Evolutionary conservation across 2,797 vertebrate species (phyloP).

Genomic region (Muscicapa comitata): DNA sequence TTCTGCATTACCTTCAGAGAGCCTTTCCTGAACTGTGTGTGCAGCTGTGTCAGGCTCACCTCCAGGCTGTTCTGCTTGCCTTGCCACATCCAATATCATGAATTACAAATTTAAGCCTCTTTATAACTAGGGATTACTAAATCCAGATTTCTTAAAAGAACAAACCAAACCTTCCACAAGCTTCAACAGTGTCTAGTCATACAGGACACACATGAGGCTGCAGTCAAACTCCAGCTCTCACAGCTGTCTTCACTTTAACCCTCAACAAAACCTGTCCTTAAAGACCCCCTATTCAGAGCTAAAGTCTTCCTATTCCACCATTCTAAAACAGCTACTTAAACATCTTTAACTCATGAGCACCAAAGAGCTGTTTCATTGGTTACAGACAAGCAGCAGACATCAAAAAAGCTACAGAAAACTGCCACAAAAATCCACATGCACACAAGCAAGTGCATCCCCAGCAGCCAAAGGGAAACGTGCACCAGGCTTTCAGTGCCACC

Average conservation of each 20-base stretch:
- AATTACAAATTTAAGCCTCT: not conserved
- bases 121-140: not conserved
- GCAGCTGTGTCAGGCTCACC: not conserved
- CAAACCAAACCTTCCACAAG: not conserved
- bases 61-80: not conserved
- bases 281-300: not conserved
- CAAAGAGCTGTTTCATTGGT: not conserved
- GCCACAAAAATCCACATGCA: not conserved
- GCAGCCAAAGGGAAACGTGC: not conserved
- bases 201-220: not conserved
- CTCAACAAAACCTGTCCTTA: not conserved
- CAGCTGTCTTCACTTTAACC: not conserved
- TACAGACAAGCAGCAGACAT: not conserved
- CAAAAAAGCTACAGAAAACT: not conserved
- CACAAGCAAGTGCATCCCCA: not conserved
- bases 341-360: not conserved
- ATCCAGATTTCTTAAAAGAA: not conserved
- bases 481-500: not conserved
- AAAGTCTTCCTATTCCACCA: not conserved
- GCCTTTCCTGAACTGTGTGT: rapidly evolving
- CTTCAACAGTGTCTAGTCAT: not conserved
- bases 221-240: not conserved
- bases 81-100: not conserved
- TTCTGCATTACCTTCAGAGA: not conserved
- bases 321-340: not conserved